Evolutionary conservation across 2,797 vertebrate genomes (phyloP), one percentile per base, ranked within the genome.

Genomic region (Phylloscopus collybita): DNA sequence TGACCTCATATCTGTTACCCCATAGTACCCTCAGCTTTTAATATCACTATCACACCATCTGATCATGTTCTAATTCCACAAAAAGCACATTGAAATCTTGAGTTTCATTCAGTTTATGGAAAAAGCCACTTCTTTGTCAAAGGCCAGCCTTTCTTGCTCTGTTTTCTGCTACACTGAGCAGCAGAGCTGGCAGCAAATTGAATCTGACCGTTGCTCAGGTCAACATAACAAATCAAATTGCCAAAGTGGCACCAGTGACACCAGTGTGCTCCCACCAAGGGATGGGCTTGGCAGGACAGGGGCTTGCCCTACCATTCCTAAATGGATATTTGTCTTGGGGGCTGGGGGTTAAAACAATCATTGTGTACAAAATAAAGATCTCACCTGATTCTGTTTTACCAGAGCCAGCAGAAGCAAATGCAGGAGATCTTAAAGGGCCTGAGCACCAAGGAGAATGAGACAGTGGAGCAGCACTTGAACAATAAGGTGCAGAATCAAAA

Each of bases 371-470:
- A 88, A 61, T 11, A 18, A 80, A 65, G 13, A 8, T 47, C 25
- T 76, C 70, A 11, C 29, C 60, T 44, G 21, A 50, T 92, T 82
- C 45, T 85, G 0, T 93, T 93, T 93, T 42, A 22, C 47, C 97
- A 99, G 99, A 98, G 96, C 87, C 98, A 99, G 95, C 98, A 99
- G 96, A 98, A 97, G 56, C 98, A 98, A 97, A 98, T 99, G 93
- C 99, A 99, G 95, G 98, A 98, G 53, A 96, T 98, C 57, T 86
- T 99, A 74, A 97, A 90, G 67, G 97, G 78, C 44, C 97, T 99
- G 90, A 98, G 98, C 88, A 97, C 97, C 70, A 98, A 98, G 86
- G 98, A 98, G 0, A 81, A 86, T 30, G 97, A 96, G 84, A 87
- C 23, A 25, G 50, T 86, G 42, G 97, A 80, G 59, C 96, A 97